A percentile compares a stretch with the other conserved stretches of the same genome.
phyloP scores from a whole-genome alignment of 2,797 vertebrate species.

The Acipenser ruthenus region DNA sequence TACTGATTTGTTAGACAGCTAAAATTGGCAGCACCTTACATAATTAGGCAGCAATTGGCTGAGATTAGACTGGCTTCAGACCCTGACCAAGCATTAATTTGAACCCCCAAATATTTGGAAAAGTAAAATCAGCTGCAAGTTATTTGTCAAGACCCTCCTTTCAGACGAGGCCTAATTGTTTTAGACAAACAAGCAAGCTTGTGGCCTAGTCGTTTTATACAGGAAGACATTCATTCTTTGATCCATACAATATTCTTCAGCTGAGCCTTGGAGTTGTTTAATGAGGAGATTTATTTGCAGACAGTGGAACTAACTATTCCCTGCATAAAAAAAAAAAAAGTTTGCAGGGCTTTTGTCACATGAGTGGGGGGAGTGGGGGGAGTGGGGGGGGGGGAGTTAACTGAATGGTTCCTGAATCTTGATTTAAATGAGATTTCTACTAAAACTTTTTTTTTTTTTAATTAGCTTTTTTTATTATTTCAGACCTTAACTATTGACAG shows the following conservation, averaged over 20 bases:
- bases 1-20: constrained; percentile 71
- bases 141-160: constrained; percentile 52
- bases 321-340: constrained; percentile 38
- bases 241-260: constrained; percentile 78
- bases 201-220: constrained; percentile 67
- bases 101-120: constrained; percentile 50
- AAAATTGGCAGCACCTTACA: constrained; percentile 66
- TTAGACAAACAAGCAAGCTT: constrained; percentile 78
- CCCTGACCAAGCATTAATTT: constrained; percentile 60
- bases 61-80: constrained; percentile 56
- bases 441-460: constrained; percentile 7
- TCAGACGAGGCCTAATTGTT: constrained; percentile 65
- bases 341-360: no score
- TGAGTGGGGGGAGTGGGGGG: constrained; percentile 23
- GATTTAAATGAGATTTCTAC: constrained; percentile 18
- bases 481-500: constrained; percentile 16
- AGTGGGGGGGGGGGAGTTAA: constrained; percentile 21
- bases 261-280: constrained; percentile 78
- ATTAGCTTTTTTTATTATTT: constrained; percentile 18
- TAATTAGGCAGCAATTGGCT: constrained; percentile 70
- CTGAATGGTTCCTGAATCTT: constrained; percentile 17
- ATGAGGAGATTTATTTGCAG: constrained; percentile 76
- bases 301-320: constrained; percentile 60
- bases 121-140: constrained; percentile 59
- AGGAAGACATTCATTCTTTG: constrained; percentile 77